These are phyloP conservation scores for Pandemis heparana DNA, from an alignment of 2,888 invertebrate genomes.

Conservation along the genomic window DNA sequence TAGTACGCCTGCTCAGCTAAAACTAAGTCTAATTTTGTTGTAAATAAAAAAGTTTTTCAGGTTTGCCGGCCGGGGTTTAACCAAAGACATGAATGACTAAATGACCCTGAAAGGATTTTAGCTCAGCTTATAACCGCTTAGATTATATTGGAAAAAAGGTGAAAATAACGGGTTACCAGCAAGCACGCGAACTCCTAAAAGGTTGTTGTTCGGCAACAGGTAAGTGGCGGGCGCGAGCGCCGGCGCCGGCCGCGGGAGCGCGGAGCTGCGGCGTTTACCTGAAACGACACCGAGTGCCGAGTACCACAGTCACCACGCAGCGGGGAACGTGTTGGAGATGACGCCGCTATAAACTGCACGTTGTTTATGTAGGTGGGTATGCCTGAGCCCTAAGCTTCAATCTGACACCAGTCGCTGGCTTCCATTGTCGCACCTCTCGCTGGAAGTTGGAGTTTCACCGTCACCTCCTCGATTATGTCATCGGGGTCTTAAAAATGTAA, in stretches of 20 bases:
- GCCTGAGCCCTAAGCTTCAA: too few relatives aligned
- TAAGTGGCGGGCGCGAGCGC: neutral
- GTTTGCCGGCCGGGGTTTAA: too few relatives aligned
- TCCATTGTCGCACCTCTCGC: too few relatives aligned
- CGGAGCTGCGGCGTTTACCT: slow-evolving; percentile 24
- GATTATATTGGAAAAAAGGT: neutral
- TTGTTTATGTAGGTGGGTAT: neutral
- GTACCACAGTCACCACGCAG: neutral
- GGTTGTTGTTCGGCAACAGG: slow-evolving; percentile 7
- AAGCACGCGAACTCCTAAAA: slow-evolving; percentile 12
- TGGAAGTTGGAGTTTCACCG: too few relatives aligned
- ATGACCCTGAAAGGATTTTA: too few relatives aligned
- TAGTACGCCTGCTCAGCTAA: too few relatives aligned
- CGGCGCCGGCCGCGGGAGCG: slow-evolving; percentile 8
- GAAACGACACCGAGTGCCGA: slow-evolving; percentile 5
- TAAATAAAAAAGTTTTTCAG: neutral
- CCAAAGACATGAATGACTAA: too few relatives aligned
- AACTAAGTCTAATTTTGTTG: too few relatives aligned
- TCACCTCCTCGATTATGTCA: too few relatives aligned
- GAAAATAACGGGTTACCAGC: neutral
- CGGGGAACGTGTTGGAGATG: neutral
- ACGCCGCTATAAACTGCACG: neutral
- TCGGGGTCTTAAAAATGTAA: too few relatives aligned
- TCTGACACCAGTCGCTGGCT: too few relatives aligned
- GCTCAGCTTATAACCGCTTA: too few relatives aligned